Evolutionary conservation across 2,113 vertebrate genomes (phyloP).

Genomic region (Laticauda colubrina): DNA sequence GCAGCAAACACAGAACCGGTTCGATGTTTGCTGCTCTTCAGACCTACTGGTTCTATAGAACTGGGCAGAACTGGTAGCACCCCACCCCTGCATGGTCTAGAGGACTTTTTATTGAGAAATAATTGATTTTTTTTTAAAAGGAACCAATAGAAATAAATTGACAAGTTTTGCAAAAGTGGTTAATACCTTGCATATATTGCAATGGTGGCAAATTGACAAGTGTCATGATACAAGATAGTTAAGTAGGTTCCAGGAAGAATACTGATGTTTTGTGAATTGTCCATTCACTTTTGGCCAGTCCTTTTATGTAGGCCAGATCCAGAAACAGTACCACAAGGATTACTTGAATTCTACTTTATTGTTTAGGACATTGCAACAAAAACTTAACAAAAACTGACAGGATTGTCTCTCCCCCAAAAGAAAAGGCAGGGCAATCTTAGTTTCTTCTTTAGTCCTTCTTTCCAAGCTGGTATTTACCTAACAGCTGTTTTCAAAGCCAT

Average conservation of each 20-base stretch:
- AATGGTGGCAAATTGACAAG: neutral
- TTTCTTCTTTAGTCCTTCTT: neutral
- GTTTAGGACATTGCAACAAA: neutral
- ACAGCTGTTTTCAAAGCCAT: neutral
- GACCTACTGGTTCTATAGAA: no score
- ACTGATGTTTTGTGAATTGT: neutral
- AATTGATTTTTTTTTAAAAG: no score
- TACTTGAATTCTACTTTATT: neutral
- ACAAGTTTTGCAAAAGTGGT: neutral
- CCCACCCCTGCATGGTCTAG: neutral
- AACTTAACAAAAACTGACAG: neutral
- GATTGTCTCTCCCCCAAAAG: neutral
- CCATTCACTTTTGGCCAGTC: neutral
- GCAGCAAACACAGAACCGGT: no score
- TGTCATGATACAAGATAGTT: neutral
- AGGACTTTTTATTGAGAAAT: neutral
- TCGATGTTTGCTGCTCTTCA: no score
- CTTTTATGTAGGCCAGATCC: neutral
- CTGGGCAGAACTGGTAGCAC: no score
- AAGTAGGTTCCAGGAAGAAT: neutral
- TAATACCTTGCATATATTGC: no score
- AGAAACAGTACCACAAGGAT: neutral
- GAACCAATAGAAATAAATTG: neutral
- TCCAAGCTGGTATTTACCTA: neutral
- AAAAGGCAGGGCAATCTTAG: neutral